Conservation (phyloP, 2,888 invertebrate species). For the Panopea generosa region DNA sequence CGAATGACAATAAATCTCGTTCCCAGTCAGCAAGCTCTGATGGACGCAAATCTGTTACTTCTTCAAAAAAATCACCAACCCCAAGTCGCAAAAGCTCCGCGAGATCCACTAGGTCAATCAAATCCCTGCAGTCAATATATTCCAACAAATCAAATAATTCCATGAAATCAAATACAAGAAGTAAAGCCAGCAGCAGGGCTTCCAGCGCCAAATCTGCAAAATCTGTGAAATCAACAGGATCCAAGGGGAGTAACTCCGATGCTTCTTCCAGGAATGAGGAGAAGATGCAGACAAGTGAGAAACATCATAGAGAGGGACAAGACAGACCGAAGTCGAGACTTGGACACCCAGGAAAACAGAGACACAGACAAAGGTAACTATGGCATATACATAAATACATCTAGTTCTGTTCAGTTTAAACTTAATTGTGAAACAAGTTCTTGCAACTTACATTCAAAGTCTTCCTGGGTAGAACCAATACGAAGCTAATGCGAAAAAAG, state of each 20-base stretch:
- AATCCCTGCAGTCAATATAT: constrained; percentile 35
- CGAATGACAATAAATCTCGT: constrained; percentile 9
- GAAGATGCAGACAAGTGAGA: neutral
- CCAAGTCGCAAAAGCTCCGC: constrained; percentile 49
- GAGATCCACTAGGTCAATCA: constrained; percentile 36
- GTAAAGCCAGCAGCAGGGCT: constrained; percentile 28
- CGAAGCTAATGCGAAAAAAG: too few relatives aligned
- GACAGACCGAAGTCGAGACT: constrained; percentile 68
- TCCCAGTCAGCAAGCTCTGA: constrained; percentile 1
- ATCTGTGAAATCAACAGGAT: neutral
- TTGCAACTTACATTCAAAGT: too few relatives aligned
- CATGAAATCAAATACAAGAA: constrained; percentile 25
- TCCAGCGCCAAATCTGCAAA: constrained; percentile 28
- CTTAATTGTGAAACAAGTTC: too few relatives aligned
- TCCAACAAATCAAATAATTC: constrained; percentile 41
- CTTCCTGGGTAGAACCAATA: too few relatives aligned
- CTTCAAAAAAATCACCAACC: constrained; percentile 31
- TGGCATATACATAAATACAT: too few relatives aligned
- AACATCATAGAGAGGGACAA: constrained; percentile 59
- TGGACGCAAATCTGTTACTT: constrained; percentile 5
- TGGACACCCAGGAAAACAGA: constrained; percentile 58
- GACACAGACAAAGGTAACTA: constrained; percentile 29
- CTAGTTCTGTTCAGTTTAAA: too few relatives aligned
- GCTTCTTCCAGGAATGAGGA: neutral
- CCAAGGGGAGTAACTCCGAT: constrained; percentile 26